Percentiles rank a stretch among this genome's conserved stretches.
phyloP scores from a whole-genome alignment of 2,888 invertebrate species.

The Ganaspis brasiliensis region DNA sequence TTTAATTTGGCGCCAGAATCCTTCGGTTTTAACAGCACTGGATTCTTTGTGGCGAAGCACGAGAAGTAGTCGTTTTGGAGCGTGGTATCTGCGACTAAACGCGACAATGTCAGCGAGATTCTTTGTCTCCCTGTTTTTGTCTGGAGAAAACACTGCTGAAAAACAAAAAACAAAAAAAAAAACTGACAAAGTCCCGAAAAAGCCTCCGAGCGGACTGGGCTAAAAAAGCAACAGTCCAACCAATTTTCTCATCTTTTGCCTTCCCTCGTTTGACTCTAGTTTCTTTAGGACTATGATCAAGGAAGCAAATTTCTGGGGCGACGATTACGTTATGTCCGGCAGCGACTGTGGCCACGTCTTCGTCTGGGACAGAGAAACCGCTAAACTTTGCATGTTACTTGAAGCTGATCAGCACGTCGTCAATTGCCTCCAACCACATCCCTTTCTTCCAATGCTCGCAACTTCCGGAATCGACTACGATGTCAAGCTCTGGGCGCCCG shows the following conservation, averaged over 20 bases:
- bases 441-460: conserved; percentile 87
- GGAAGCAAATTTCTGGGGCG: conserved; percentile 93
- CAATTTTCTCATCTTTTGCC: conserved; percentile 73
- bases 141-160: background rate
- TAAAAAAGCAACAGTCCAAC: conserved; percentile 73
- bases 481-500: conserved; percentile 91
- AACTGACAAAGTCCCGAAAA: conserved; percentile 72
- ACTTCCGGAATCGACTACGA: conserved; percentile 95
- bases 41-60: conserved; percentile 11
- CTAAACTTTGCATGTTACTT: conserved; percentile 87
- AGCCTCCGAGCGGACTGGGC: conserved; percentile 79
- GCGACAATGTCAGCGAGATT: conserved; percentile 45
- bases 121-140: conserved; percentile 45
- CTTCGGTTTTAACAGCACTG: background rate
- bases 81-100: conserved; percentile 54
- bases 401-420: conserved; percentile 92
- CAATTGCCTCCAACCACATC: conserved; percentile 93
- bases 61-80: background rate
- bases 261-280: conserved; percentile 79
- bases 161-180: conserved; percentile 65
- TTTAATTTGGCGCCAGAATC: conserved; percentile 7
- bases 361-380: conserved; percentile 89
- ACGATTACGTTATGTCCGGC: conserved; percentile 91
- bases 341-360: conserved; percentile 95
- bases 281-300: conserved; percentile 90